Percentiles rank a stretch among this genome's conserved stretches.
These are phyloP conservation scores for Notodonta dromedarius DNA, from an alignment of 2,888 invertebrate species.

Conservation along the genomic window DNA sequence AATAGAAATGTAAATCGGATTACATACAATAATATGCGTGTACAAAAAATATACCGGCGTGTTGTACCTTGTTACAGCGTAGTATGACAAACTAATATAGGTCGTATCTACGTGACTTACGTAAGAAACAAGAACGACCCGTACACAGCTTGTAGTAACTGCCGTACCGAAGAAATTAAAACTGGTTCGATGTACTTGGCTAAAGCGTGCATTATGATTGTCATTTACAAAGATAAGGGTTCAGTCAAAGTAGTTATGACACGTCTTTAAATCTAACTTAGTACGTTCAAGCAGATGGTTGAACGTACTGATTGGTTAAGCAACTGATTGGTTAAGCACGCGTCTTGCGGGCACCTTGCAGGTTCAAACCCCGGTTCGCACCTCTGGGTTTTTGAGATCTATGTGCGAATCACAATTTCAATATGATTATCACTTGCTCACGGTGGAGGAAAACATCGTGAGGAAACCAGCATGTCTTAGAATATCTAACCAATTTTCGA, in stretches of 20 bases:
- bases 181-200: conserved; percentile 31
- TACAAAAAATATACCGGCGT: conserved; percentile 34
- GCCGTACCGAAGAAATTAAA: conserved; percentile 22
- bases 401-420: too few species aligned
- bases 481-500: too few species aligned
- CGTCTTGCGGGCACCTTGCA: too few species aligned
- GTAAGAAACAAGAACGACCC: conserved; percentile 24
- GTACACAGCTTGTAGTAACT: conserved; percentile 30
- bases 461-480: too few species aligned
- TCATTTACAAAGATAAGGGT: conserved; percentile 22
- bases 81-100: conserved; percentile 34
- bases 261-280: conserved; percentile 11
- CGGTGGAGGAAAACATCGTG: too few species aligned
- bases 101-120: conserved; percentile 27
- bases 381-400: too few species aligned
- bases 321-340: too few species aligned
- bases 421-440: too few species aligned
- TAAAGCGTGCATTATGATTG: conserved; percentile 16
- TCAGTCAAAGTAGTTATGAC: conserved; percentile 24
- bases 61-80: conserved; percentile 20
- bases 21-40: conserved; percentile 12
- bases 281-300: not conserved
- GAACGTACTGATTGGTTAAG: too few species aligned
- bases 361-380: too few species aligned
- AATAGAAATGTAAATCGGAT: not conserved